phyloP scores from a whole-genome alignment of 2,888 invertebrate species.

The Cenopis cana region DNA sequence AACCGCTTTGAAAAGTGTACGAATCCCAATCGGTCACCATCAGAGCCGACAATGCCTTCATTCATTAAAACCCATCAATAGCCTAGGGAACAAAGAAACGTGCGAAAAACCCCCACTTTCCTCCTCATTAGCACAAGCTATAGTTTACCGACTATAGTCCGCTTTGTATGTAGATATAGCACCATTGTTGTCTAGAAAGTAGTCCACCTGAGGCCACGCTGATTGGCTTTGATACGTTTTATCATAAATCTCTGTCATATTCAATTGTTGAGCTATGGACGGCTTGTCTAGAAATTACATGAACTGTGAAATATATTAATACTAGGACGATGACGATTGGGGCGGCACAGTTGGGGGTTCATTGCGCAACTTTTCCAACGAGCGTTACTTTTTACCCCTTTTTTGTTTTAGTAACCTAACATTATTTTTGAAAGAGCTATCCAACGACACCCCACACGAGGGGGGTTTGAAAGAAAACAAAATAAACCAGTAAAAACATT shows the following conservation, averaged over 20 bases:
- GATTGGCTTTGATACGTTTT: slow-evolving; percentile 26
- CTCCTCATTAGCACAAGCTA: slow-evolving; percentile 27
- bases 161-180: slow-evolving; percentile 35
- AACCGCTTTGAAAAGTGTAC: too few relatives aligned
- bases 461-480: too few relatives aligned
- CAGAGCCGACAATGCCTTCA: slow-evolving; percentile 24
- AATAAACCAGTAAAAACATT: too few relatives aligned
- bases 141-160: slow-evolving; percentile 17
- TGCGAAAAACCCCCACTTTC: slow-evolving; percentile 30
- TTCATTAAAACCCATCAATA: slow-evolving; percentile 30
- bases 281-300: not conserved
- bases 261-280: slow-evolving; percentile 19
- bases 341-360: too few relatives aligned
- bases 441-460: too few relatives aligned
- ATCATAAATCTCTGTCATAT: slow-evolving; percentile 33
- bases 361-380: too few relatives aligned
- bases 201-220: slow-evolving; percentile 24
- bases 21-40: slow-evolving; percentile 8
- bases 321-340: too few relatives aligned
- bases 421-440: too few relatives aligned
- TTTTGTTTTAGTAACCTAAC: too few relatives aligned
- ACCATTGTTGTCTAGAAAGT: slow-evolving; percentile 32
- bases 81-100: slow-evolving; percentile 24
- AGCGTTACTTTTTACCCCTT: too few relatives aligned
- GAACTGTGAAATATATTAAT: not conserved